phyloP scores from a whole-genome alignment of 2,888 invertebrate genomes.

The Rhamphomyia laevipes region DNA sequence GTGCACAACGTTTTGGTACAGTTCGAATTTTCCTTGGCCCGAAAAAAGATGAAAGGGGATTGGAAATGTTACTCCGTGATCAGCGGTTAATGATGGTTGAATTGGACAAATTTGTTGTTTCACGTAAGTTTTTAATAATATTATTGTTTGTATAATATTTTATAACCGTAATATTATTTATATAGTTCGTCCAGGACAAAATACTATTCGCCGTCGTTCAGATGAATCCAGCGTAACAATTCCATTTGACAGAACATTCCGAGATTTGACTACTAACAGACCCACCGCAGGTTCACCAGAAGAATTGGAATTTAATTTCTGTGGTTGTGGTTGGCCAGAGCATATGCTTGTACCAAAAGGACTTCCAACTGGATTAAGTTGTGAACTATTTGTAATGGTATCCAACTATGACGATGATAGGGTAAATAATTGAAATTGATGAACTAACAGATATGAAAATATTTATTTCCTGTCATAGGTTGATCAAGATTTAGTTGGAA shows the following conservation, averaged over 20 bases:
- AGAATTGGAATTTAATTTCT: conserved; percentile 58
- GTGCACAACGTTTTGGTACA: conserved; percentile 44
- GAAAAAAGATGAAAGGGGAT: conserved; percentile 51
- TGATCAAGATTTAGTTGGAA: conserved; percentile 35
- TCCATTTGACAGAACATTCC: conserved; percentile 71
- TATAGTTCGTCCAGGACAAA: conserved; percentile 54
- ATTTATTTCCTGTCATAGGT: conserved; percentile 19
- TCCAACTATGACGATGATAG: conserved; percentile 58
- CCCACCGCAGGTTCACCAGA: conserved; percentile 44
- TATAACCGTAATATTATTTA: not conserved
- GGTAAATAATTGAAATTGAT: conserved; percentile 18
- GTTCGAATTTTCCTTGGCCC: conserved; percentile 56
- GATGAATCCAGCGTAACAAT: conserved; percentile 68
- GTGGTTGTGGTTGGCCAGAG: conserved; percentile 81
- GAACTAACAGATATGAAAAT: not conserved
- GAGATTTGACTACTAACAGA: conserved; percentile 49
- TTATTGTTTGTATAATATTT: not conserved
- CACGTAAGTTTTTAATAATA: conserved; percentile 38
- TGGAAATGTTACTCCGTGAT: conserved; percentile 46
- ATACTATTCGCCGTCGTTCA: conserved; percentile 53
- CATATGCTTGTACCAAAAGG: conserved; percentile 70
- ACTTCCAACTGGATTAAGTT: conserved; percentile 47
- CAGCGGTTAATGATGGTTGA: conserved; percentile 54
- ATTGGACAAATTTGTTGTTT: conserved; percentile 51
- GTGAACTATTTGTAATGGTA: conserved; percentile 64